Base-by-base conservation (phyloP, 2,888 invertebrate genomes). In the Bombyx huttoni region DNA sequence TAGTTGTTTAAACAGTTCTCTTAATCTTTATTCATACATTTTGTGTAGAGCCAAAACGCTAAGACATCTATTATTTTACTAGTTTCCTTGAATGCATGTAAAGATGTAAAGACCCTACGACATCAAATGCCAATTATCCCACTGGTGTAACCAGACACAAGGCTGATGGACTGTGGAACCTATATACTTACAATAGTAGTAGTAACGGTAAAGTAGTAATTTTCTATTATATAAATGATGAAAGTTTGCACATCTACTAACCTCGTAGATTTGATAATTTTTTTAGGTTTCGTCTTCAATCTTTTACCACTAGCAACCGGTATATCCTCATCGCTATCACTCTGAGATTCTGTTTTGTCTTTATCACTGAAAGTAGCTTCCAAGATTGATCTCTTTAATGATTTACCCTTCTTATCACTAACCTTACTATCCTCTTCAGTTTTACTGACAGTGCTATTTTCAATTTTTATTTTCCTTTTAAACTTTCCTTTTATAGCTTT, bases 251-350 rank as follows among this genome's bases (percentile, higher is more conserved):
- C 34, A 50, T 8, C 40, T 13, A 47, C 9, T 65, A 76, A 86
- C 86, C 87, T 81, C 52, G 79, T 70, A 49, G 75, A 73, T n/a
- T 74, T 80, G 13, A 74, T 73, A 46, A 84, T 80, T 69, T 85
- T 88, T 67, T 89, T 89, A 53, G 87, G 86, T 67, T 85, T 89
- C 57, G 81, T 82, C 72, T 89, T 89, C 47, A 85, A 70, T 48
- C 87, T 70, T 65, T 89, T 88, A 3, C 87, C 86, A 51, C 75
- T 77, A 46, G 77, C 68, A 14, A 78, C 68, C 8, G 80, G 76
- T 59, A 86, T 83, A n/a, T 84, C 76, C 14, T 75, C 81, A 52
- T 89, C 84, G 60, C 81, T 86, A 60, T 88, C 84, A 51, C 79
- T 81, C 58, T 87, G 87, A 75, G 86, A 89, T 78, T 89, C 88